Evolutionary conservation across 2,888 invertebrate species (phyloP).

Genomic region (Ochropacha duplaris): DNA sequence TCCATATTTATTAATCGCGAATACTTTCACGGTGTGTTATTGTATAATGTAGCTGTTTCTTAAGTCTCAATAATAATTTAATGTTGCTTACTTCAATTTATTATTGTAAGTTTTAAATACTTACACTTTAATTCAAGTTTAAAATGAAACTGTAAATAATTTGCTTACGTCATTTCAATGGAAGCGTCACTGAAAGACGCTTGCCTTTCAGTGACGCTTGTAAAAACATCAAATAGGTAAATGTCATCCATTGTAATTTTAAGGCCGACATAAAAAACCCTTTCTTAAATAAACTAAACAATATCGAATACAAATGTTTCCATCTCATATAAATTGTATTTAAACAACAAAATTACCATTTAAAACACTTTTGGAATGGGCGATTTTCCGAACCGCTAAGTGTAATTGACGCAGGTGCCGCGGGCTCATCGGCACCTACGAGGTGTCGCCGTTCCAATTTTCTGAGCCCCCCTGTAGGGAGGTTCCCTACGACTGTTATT

Average conservation of each 20-base stretch:
- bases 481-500: slow-evolving; percentile 52
- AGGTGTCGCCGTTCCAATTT: slow-evolving; percentile 71
- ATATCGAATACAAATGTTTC: not conserved
- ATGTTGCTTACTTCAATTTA: not conserved
- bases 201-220: too few relatives aligned
- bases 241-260: not conserved
- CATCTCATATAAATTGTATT: slow-evolving; percentile 15
- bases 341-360: slow-evolving; percentile 24
- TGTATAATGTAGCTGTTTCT: not conserved
- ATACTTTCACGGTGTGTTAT: not conserved
- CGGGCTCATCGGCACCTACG: slow-evolving; percentile 37
- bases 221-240: too few relatives aligned
- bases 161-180: too few relatives aligned
- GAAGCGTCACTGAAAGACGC: too few relatives aligned
- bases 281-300: not conserved
- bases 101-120: not conserved
- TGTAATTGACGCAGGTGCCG: slow-evolving; percentile 63
- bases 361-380: slow-evolving; percentile 24
- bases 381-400: slow-evolving; percentile 36
- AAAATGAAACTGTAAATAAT: not conserved
- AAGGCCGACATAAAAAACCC: not conserved
- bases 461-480: slow-evolving; percentile 50
- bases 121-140: not conserved
- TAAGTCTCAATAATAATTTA: not conserved
- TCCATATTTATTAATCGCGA: slow-evolving; percentile 6